A percentile compares a stretch with the other conserved stretches of the same genome.
These are phyloP conservation scores for Carpatolechia fugitivella DNA, from an alignment of 2,888 invertebrate genomes.

Conservation along the genomic window DNA sequence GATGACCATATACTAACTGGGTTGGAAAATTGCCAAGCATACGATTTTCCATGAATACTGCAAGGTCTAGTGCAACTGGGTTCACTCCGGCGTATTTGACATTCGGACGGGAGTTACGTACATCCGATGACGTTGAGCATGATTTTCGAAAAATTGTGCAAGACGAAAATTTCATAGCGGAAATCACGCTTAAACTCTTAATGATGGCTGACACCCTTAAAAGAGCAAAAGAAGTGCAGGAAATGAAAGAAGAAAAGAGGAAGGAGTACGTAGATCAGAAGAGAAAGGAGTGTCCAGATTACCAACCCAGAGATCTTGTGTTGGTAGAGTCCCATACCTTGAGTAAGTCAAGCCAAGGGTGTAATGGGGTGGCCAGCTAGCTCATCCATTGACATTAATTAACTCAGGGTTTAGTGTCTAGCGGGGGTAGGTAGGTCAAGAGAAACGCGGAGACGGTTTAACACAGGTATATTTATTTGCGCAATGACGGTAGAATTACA, in stretches of 20 bases:
- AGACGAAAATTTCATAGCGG: slow-evolving; percentile 22
- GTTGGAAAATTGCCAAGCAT: slow-evolving; percentile 25
- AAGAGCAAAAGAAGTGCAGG: slow-evolving; percentile 21
- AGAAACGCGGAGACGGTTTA: no score
- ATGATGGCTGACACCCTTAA: slow-evolving; percentile 11
- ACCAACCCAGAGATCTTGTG: slow-evolving; percentile 20
- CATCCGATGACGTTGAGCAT: slow-evolving; percentile 19
- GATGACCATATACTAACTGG: slow-evolving; percentile 28
- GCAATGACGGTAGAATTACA: no score
- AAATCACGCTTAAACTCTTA: slow-evolving; percentile 22
- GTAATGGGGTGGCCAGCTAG: no score
- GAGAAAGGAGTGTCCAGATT: slow-evolving; percentile 15
- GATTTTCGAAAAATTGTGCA: slow-evolving; percentile 18
- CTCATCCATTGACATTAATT: no score
- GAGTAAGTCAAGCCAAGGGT: slow-evolving; percentile 17
- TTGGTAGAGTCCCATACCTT: slow-evolving; percentile 18
- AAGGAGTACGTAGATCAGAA: slow-evolving; percentile 20
- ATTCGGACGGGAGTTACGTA: slow-evolving; percentile 31
- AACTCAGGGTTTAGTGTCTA: no score
- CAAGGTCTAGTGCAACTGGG: slow-evolving; percentile 22
- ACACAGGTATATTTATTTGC: no score
- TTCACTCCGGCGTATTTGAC: slow-evolving; percentile 29
- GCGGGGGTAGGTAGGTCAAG: no score
- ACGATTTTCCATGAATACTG: slow-evolving; percentile 32
- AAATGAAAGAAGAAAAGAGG: slow-evolving; percentile 20